phyloP scores from a whole-genome alignment of 2,113 vertebrate species.

The Festucalex cinctus region DNA sequence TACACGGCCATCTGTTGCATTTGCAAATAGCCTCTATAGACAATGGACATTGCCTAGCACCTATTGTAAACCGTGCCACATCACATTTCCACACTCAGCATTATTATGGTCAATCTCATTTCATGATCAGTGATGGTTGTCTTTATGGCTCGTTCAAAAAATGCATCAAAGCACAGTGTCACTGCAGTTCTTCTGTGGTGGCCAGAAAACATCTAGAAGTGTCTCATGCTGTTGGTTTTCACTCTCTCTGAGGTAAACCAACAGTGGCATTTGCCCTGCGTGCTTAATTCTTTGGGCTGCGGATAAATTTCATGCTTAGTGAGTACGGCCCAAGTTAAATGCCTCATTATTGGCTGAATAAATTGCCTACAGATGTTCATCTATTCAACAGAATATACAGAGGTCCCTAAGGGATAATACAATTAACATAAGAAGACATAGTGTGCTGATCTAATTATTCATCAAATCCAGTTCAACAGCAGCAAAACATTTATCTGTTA shows the following conservation, averaged over 20 bases:
- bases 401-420: slow-evolving; percentile 49
- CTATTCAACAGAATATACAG: slow-evolving; percentile 66
- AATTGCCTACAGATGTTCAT: slow-evolving; percentile 66
- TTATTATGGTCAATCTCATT: background rate
- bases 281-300: slow-evolving; percentile 32
- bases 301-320: slow-evolving; percentile 58
- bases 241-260: slow-evolving; percentile 41
- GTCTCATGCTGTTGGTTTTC: slow-evolving; percentile 17
- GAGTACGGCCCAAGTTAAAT: slow-evolving; percentile 53
- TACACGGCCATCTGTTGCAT: slow-evolving; percentile 21
- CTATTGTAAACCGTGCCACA: slow-evolving; percentile 7
- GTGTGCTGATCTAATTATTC: slow-evolving; percentile 27
- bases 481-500: slow-evolving; percentile 10
- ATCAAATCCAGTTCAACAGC: slow-evolving; percentile 25
- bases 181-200: slow-evolving; percentile 5
- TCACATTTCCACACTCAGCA: background rate
- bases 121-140: slow-evolving; percentile 5
- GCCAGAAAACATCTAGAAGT: slow-evolving; percentile 16
- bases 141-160: slow-evolving; percentile 10
- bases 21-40: slow-evolving; percentile 20
- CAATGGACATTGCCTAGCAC: slow-evolving; percentile 23
- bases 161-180: slow-evolving; percentile 7
- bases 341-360: slow-evolving; percentile 60
- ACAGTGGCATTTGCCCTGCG: slow-evolving; percentile 32
- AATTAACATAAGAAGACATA: slow-evolving; percentile 35